A percentile compares a stretch with the other conserved stretches of the same genome.
These are phyloP conservation scores for Lathamus discolor DNA, from an alignment of 2,113 vertebrate genomes.

Conservation along the genomic window DNA sequence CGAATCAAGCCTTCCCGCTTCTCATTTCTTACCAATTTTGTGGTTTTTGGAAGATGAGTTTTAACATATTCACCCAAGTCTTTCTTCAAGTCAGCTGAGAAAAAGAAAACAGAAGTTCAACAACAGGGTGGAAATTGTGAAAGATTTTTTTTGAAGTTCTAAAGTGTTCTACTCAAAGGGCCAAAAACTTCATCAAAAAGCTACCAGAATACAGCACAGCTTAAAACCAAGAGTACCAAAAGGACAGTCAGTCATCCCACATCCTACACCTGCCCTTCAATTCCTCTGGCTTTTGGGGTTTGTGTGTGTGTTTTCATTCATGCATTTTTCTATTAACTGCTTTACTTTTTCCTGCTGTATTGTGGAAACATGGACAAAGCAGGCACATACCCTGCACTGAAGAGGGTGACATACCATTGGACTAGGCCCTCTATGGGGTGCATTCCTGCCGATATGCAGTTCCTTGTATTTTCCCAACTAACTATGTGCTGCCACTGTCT, in stretches of 20 bases:
- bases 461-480: background rate
- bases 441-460: background rate
- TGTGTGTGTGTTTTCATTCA: background rate
- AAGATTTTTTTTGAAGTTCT: background rate
- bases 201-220: background rate
- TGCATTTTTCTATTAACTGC: background rate
- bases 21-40: conserved; percentile 88
- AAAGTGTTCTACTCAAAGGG: background rate
- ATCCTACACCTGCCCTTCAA: background rate
- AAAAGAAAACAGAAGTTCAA: background rate
- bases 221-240: background rate
- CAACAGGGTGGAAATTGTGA: background rate
- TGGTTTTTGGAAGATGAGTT: conserved; percentile 78
- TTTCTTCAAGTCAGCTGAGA: conserved; percentile 88
- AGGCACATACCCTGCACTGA: background rate
- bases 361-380: background rate
- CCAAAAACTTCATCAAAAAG: background rate
- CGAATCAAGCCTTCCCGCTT: conserved; percentile 92
- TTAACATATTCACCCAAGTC: conserved; percentile 81
- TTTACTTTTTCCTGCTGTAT: background rate
- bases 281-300: no score
- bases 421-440: accelerated
- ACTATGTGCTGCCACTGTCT: background rate
- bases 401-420: background rate
- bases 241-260: background rate